A percentile compares a stretch with the other conserved stretches of the same genome.
Conservation (phyloP, 53 echinoderm and acorn worm species). For the Arbacia lixula region DNA sequence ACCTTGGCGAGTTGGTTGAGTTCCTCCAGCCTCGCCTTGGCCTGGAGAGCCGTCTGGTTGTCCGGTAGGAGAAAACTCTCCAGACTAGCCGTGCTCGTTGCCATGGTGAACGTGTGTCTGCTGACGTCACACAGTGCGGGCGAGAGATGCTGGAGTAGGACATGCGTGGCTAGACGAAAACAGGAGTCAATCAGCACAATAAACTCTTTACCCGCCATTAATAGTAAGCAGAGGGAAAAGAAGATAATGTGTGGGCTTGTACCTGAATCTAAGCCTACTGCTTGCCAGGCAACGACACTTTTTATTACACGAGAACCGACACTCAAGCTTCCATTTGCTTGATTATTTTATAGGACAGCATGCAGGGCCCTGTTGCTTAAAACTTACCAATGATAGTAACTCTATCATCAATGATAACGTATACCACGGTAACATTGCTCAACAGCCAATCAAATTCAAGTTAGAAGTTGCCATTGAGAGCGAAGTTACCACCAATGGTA, state of each 20-base stretch:
- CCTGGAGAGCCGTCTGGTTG: not conserved
- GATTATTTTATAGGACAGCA: too few species aligned
- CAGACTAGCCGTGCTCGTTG: constrained; percentile 31
- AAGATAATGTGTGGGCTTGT: too few species aligned
- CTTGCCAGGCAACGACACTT: too few species aligned
- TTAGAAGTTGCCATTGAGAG: too few species aligned
- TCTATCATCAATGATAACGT: too few species aligned
- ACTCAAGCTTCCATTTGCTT: too few species aligned
- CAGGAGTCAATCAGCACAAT: not conserved
- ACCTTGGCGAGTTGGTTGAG: constrained; percentile 22
- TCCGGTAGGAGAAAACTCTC: constrained; percentile 45
- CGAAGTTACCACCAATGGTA: too few species aligned
- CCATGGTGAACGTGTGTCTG: constrained; percentile 42
- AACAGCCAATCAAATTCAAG: too few species aligned
- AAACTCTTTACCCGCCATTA: not conserved
- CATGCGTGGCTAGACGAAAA: not conserved
- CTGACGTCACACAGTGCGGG: constrained; percentile 25
- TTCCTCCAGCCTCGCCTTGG: constrained; percentile 9
- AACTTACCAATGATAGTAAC: too few species aligned
- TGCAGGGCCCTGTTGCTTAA: too few species aligned
- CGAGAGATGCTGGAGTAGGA: constrained; percentile 17
- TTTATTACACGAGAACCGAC: too few species aligned
- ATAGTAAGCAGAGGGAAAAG: not conserved
- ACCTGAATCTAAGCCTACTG: not conserved
- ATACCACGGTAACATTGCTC: too few species aligned